Evolutionary conservation across 1,140 invertebrate species (phyloP).

Genomic region (Drosophila erecta): DNA sequence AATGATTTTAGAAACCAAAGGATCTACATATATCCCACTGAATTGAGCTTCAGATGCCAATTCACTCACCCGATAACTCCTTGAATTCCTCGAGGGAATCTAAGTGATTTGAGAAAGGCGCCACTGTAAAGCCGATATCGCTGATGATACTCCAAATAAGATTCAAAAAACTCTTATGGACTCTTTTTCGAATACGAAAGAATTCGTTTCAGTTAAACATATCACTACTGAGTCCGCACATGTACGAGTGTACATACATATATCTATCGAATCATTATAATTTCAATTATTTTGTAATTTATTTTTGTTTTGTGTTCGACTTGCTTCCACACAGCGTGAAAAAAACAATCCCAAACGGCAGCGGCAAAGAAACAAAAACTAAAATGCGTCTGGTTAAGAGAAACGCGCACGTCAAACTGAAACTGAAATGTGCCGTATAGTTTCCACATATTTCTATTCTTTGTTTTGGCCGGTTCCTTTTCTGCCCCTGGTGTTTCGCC

Average conservation of each 20-base stretch:
- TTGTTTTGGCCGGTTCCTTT: slow-evolving; percentile 42
- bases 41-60: not conserved
- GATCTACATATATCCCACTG: no score
- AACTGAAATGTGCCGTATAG: slow-evolving; percentile 75
- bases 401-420: slow-evolving; percentile 65
- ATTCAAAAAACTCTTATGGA: not conserved
- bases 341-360: slow-evolving; percentile 4
- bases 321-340: slow-evolving; percentile 5
- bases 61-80: slow-evolving; percentile 69
- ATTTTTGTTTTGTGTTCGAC: not conserved
- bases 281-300: slow-evolving; percentile 6
- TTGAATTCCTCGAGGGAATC: slow-evolving; percentile 84
- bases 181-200: not conserved
- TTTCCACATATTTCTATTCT: slow-evolving; percentile 63
- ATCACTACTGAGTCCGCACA: not conserved
- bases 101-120: slow-evolving; percentile 81
- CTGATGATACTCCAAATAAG: slow-evolving; percentile 54
- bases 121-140: slow-evolving; percentile 75
- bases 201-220: not conserved
- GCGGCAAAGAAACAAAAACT: slow-evolving; percentile 3
- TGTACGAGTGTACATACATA: not conserved
- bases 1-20: no score
- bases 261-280: not conserved
- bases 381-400: slow-evolving; percentile 66
- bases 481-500: slow-evolving; percentile 14